Conservation (phyloP, 1,140 invertebrate species). For the Drosophila tristis region DNA sequence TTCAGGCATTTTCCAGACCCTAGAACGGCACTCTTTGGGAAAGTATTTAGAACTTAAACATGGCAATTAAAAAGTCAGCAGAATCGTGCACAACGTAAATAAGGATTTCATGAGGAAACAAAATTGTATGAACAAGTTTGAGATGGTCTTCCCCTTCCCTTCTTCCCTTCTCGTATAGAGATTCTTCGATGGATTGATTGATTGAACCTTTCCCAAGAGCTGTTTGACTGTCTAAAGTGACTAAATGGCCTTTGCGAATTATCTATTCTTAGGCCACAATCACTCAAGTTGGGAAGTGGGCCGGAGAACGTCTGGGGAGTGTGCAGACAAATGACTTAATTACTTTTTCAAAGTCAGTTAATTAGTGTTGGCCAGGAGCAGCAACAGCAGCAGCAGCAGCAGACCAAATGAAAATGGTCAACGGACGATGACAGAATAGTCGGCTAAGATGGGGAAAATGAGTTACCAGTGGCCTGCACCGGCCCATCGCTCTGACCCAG, state of each 20-base stretch:
- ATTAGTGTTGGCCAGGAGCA: conserved; percentile 68
- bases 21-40: too few relatives aligned
- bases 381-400: not conserved
- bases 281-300: conserved; percentile 9
- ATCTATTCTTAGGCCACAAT: conserved; percentile 25
- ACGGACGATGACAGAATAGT: conserved; percentile 39
- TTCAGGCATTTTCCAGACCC: too few relatives aligned
- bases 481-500: not conserved
- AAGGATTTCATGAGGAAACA: too few relatives aligned
- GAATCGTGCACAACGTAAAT: too few relatives aligned
- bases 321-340: conserved; percentile 78
- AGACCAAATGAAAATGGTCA: conserved; percentile 48
- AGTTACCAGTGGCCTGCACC: conserved; percentile 6
- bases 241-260: conserved; percentile 1
- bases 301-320: conserved; percentile 56
- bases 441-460: not conserved
- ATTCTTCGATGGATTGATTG: conserved; percentile 2
- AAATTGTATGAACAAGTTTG: too few relatives aligned
- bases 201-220: conserved; percentile 1
- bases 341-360: conserved; percentile 79
- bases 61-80: too few relatives aligned
- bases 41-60: too few relatives aligned
- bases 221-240: not conserved
- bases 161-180: too few relatives aligned
- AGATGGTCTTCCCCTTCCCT: too few relatives aligned